A percentile compares a stretch with the other conserved stretches of the same genome.
phyloP scores from a whole-genome alignment of 2,797 vertebrate species.

The Sebastes iracundus region DNA sequence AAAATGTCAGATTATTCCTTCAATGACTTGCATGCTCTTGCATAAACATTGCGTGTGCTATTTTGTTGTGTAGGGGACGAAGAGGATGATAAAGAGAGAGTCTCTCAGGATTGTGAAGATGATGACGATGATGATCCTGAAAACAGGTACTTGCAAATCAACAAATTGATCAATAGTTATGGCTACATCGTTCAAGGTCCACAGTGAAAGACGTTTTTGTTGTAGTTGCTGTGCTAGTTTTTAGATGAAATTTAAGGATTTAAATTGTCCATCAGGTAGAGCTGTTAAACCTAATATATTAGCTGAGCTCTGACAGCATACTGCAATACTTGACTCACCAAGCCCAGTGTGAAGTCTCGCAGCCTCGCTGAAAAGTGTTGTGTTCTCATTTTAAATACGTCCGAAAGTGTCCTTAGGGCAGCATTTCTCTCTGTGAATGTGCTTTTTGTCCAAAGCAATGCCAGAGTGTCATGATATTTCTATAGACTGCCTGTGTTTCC shows the following conservation, averaged over 20 bases:
- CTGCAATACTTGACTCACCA: background rate
- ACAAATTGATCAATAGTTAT: background rate
- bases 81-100: conserved; percentile 83
- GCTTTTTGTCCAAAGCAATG: background rate
- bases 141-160: conserved; percentile 90
- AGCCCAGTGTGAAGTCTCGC: background rate
- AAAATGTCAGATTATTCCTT: background rate
- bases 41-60: background rate
- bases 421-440: background rate
- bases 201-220: background rate
- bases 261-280: background rate
- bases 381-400: background rate
- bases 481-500: background rate
- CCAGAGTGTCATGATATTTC: background rate
- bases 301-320: background rate
- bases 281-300: background rate
- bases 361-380: background rate
- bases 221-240: background rate
- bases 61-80: conserved; percentile 88
- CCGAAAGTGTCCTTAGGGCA: background rate
- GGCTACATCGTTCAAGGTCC: background rate
- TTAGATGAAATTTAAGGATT: background rate
- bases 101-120: conserved; percentile 85
- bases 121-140: conserved; percentile 92
- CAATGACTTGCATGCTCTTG: background rate